These are phyloP conservation scores for Crypturellus tataupa DNA, from an alignment of 2,797 vertebrate genomes.

Conservation along the genomic window DNA sequence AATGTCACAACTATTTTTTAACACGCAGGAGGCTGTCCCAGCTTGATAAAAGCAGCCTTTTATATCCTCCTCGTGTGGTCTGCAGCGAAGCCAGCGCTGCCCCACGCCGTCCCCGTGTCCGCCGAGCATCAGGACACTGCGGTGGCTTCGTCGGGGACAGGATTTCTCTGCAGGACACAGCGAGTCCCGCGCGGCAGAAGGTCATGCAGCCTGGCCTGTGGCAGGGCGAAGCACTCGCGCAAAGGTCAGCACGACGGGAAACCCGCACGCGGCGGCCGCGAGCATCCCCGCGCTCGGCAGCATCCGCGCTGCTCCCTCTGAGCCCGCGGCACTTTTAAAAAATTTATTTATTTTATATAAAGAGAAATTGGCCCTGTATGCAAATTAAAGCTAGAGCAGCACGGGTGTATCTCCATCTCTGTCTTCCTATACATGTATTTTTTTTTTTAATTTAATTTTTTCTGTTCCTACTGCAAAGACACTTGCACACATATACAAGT, in stretches of 20 bases:
- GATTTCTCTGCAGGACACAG: conserved; percentile 44
- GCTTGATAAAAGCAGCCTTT: conserved; percentile 55
- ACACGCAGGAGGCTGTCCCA: conserved; percentile 40
- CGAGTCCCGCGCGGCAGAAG: conserved; percentile 25
- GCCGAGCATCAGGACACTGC: background rate
- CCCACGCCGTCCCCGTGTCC: background rate
- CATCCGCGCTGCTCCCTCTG: background rate
- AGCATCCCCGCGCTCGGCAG: background rate
- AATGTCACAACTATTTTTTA: conserved; percentile 60
- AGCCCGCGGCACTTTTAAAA: background rate
- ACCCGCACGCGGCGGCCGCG: background rate
- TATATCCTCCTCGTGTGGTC: conserved; percentile 21
- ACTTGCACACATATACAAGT: background rate
- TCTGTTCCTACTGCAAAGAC: accelerated
- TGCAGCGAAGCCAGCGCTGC: background rate
- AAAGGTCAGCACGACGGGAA: conserved; percentile 40
- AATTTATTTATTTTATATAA: background rate
- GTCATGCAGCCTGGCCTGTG: conserved; percentile 30
- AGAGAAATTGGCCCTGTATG: background rate
- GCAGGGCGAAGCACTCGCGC: conserved; percentile 2
- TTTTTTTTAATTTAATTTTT: no score
- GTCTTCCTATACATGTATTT: background rate
- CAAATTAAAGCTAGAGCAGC: background rate
- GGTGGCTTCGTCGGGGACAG: accelerated
- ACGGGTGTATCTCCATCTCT: background rate